Base-by-base conservation (phyloP, 2,888 invertebrate genomes). In the Cistogaster globosa region DNA sequence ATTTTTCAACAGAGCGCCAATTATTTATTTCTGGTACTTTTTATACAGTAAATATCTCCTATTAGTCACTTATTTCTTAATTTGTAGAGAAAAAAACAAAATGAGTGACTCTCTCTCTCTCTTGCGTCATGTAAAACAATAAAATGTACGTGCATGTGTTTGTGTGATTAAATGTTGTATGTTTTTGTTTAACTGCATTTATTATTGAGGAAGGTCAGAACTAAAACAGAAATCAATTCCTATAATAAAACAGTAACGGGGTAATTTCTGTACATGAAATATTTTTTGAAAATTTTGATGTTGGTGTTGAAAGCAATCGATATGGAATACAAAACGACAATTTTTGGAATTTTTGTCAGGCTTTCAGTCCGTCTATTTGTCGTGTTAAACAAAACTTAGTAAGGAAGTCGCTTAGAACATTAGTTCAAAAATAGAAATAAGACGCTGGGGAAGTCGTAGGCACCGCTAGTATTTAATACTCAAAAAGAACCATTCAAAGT, bases 201-300 rank as follows among this genome's bases (percentile, higher is more conserved):
- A 45, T 38, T 53, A 22, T 77, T 77, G 60, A 26, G 68, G 38
- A 53, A 69, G 68, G 51, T 77, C 68, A 69, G 77, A 69, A 51
- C 20, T 1, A 12, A n/a, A 67, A 16, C n/a, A 18, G 14, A 48
- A 76, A 32, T 26, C n/a, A n/a, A n/a, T 36, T 20, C 51, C 1
- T n/a, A n/a, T n/a, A n/a, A n/a, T n/a, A n/a, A n/a, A n/a, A n/a
- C n/a, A n/a, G n/a, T n/a, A n/a, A n/a, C n/a, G n/a, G n/a, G n/a
- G n/a, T n/a, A n/a, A n/a, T n/a, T n/a, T n/a, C n/a, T n/a, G n/a
- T n/a, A 6, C n/a, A n/a, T n/a, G n/a, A n/a, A n/a, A n/a, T n/a
- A n/a, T n/a, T n/a, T n/a, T n/a, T n/a, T n/a, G n/a, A n/a, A n/a
- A n/a, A n/a, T n/a, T n/a, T n/a, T n/a, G n/a, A n/a, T n/a, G n/a